Percentiles rank a stretch among this genome's conserved stretches.
These are phyloP conservation scores for Catostylus mosaicus DNA, from an alignment of 30 jellyfish, hydroid and myxozoan genomes.

Conservation along the genomic window DNA sequence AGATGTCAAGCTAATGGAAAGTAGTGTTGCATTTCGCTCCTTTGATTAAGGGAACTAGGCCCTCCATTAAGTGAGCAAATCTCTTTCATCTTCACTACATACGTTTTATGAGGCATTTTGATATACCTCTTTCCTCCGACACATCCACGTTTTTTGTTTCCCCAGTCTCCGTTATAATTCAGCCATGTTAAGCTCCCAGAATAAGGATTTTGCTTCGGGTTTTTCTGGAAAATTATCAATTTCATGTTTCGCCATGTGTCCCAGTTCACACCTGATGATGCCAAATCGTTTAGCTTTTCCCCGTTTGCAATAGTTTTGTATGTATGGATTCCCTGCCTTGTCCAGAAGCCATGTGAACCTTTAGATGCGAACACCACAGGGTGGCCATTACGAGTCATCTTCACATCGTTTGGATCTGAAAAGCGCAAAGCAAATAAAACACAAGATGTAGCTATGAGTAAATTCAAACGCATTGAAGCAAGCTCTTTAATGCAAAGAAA, in stretches of 20 bases:
- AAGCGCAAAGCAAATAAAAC: neutral
- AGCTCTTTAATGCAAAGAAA: too few species aligned
- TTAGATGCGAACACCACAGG: slow-evolving; percentile 8
- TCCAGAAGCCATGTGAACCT: slow-evolving; percentile 28
- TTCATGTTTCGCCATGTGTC: slow-evolving; percentile 12
- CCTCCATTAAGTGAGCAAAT: slow-evolving; percentile 18
- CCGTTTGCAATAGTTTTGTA: neutral
- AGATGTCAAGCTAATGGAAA: neutral
- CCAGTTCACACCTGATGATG: slow-evolving; percentile 8
- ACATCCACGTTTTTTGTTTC: slow-evolving; percentile 15
- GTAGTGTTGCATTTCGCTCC: neutral
- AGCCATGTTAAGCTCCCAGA: slow-evolving; percentile 1
- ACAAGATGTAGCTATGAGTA: too few species aligned
- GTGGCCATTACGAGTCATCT: slow-evolving; percentile 2
- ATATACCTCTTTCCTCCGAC: neutral
- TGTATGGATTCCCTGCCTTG: slow-evolving; percentile 32
- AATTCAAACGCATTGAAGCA: too few species aligned
- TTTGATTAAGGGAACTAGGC: neutral
- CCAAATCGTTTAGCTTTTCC: neutral
- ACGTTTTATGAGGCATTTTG: neutral
- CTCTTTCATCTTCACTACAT: neutral
- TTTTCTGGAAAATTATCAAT: neutral
- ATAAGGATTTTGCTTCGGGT: neutral
- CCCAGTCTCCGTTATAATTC: slow-evolving; percentile 18
- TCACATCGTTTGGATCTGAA: neutral